A percentile compares a stretch with the other conserved stretches of the same genome.
Conservation (phyloP, 2,113 vertebrate species). For the Cyphomyrus plagiostoma region DNA sequence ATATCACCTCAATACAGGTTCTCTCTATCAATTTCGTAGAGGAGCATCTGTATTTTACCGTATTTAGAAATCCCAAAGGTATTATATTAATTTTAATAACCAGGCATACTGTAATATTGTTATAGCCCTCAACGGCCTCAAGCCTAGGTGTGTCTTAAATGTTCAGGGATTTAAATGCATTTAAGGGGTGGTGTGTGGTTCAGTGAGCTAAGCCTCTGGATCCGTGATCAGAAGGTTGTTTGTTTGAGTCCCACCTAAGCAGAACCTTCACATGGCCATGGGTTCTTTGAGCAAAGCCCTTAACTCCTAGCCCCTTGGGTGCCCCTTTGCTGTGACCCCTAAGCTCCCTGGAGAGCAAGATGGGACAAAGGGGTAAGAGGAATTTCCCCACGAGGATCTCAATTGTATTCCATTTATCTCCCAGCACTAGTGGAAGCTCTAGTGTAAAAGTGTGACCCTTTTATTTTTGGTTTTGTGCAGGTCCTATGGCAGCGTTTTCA, state of each 20-base stretch:
- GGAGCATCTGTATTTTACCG: too few relatives aligned
- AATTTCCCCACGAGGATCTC: neutral
- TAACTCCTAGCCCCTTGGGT: neutral
- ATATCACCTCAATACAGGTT: too few relatives aligned
- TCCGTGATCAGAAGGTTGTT: neutral
- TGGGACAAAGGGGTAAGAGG: neutral
- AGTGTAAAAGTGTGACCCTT: neutral
- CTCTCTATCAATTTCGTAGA: too few relatives aligned
- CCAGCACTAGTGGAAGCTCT: neutral
- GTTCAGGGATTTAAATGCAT: neutral
- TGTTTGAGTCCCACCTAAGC: neutral
- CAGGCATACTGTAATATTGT: neutral
- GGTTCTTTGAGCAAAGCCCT: neutral
- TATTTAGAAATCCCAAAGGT: too few relatives aligned
- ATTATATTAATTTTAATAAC: too few relatives aligned
- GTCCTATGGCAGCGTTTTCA: conserved; percentile 90
- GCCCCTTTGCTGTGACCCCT: neutral
- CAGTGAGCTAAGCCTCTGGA: neutral
- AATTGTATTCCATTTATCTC: neutral
- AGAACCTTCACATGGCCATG: neutral
- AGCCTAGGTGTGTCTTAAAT: neutral
- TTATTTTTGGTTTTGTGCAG: conserved; percentile 44
- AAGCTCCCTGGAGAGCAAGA: neutral
- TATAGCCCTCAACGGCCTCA: neutral
- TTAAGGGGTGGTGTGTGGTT: neutral